Base-by-base conservation (phyloP, 2,113 vertebrate genomes). In the Felis chaus region DNA sequence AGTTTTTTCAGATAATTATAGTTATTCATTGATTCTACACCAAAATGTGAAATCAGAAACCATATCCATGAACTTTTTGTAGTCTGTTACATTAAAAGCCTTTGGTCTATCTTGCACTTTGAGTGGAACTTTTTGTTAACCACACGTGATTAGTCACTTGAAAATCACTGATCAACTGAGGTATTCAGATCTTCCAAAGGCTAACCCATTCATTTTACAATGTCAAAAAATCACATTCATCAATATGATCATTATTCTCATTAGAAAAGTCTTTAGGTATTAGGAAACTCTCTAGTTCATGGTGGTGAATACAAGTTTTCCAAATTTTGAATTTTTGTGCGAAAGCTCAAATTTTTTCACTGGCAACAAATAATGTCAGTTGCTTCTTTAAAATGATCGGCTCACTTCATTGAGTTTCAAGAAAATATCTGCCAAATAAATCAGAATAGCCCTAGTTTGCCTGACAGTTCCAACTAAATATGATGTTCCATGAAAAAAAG, bases 41-140 rank as follows among this genome's bases (percentile, higher is more conserved):
- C 76, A 74, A 71, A 88, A 94, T 84, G 27, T 84, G 36, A 80
- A 61, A 50, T 21, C 39, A 10, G 69, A 95, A 97, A 84, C 36
- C 55, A 57, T 41, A 85, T 27, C 55, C 33, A 74, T 53, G 65
- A 94, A 66, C 23, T 55, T 33, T 92, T 78, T 53, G 18, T 61
- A 50, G 81, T 81, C 41, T 21, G 4, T 61, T 82, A 66, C 48
- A 63, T 76, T 87, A 33, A 78, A 96, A 71, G 41, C 68, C 76
- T 69, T 71, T 88, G 76, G 53, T 79, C 48, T 36, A 2, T 78
- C n/a, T 45, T 82, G 15, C 19, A 78, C 61, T 83, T 94, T 83
- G 53, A 95, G 76, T 50, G 31, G 57, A 71, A 29, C 41, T 88
- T 83, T 83, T 41, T 55, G 68, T 91, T 61, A 71, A 78, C 68